These are phyloP conservation scores for Hemichromis elongatus DNA, from an alignment of 2,113 vertebrate species.

Conservation along the genomic window DNA sequence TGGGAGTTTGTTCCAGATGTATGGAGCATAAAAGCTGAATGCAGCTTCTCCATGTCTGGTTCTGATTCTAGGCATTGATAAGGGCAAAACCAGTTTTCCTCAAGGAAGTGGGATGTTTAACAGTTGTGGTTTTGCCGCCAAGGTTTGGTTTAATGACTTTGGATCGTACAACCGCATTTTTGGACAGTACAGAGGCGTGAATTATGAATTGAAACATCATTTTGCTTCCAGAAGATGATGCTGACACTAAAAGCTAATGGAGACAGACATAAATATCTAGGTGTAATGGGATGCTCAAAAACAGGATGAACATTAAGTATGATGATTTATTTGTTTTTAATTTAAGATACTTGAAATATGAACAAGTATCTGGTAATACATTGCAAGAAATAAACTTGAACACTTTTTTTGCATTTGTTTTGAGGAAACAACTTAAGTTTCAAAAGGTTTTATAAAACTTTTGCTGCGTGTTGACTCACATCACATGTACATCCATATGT, in stretches of 20 bases:
- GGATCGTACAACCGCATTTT: conserved; percentile 30
- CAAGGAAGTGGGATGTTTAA: conserved; percentile 25
- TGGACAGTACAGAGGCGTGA: conserved; percentile 29
- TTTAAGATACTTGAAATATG: neutral
- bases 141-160: conserved; percentile 50
- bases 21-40: too few species aligned
- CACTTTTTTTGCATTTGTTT: neutral
- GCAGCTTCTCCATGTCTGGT: too few species aligned
- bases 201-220: conserved; percentile 37
- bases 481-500: neutral
- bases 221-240: conserved; percentile 31
- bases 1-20: too few species aligned
- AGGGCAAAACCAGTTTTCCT: conserved; percentile 34
- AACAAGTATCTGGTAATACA: neutral
- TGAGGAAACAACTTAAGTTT: neutral
- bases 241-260: conserved; percentile 26
- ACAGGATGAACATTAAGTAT: neutral
- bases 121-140: conserved; percentile 15
- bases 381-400: neutral
- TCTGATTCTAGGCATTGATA: too few species aligned
- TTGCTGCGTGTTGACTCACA: neutral
- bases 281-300: conserved; percentile 36
- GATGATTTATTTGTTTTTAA: conserved; percentile 49
- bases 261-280: conserved; percentile 26
- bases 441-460: neutral